Evolutionary conservation across 2,888 invertebrate genomes (phyloP).

Genomic region (Ectropis crepuscularia): DNA sequence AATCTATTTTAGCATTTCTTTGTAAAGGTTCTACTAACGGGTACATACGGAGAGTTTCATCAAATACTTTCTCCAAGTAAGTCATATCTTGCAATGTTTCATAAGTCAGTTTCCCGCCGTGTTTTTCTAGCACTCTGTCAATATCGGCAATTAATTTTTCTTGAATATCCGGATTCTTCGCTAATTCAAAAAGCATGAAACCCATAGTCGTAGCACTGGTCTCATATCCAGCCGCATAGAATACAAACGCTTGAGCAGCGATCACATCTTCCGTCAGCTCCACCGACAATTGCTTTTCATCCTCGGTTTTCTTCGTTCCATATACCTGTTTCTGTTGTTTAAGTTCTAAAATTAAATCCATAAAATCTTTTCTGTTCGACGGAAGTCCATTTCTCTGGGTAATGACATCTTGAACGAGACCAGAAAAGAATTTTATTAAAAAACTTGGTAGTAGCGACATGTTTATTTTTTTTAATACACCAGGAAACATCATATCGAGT

Average conservation of each 20-base stretch:
- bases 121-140: conserved; percentile 50
- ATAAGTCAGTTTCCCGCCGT: conserved; percentile 62
- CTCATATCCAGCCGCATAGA: conserved; percentile 75
- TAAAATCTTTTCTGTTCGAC: conserved; percentile 56
- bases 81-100: conserved; percentile 64
- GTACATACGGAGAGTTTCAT: conserved; percentile 70
- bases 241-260: conserved; percentile 70
- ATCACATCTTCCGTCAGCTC: conserved; percentile 60
- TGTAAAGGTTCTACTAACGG: conserved; percentile 69
- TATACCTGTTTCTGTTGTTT: conserved; percentile 49
- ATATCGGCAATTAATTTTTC: conserved; percentile 59
- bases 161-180: conserved; percentile 65
- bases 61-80: conserved; percentile 66
- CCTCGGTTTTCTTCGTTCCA: conserved; percentile 35
- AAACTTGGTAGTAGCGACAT: conserved; percentile 45
- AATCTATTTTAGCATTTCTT: conserved; percentile 58
- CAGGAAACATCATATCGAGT: conserved; percentile 58
- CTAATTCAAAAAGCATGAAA: conserved; percentile 63
- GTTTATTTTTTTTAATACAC: conserved; percentile 51
- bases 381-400: conserved; percentile 53
- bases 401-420: conserved; percentile 48
- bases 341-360: conserved; percentile 60
- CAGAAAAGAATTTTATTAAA: conserved; percentile 47
- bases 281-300: conserved; percentile 35
- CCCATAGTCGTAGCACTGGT: conserved; percentile 70